phyloP scores from a whole-genome alignment of 2,888 invertebrate genomes.

The Troglohyphantes excavatus region DNA sequence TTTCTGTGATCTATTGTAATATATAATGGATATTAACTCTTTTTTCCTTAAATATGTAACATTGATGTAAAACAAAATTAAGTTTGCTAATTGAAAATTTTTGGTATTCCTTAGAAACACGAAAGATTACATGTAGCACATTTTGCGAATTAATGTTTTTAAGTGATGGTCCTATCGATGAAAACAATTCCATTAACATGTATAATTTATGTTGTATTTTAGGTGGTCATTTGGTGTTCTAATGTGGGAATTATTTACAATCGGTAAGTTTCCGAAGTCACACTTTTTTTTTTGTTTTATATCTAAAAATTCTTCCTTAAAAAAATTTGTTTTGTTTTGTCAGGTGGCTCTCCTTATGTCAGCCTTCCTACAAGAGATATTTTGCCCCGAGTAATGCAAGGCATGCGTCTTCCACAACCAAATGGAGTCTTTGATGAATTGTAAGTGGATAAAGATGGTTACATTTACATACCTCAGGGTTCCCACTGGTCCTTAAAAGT shows the following conservation, averaged over 20 bases:
- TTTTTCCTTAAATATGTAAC: too few relatives aligned
- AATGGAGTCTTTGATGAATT: slow-evolving; percentile 89
- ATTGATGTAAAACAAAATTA: too few relatives aligned
- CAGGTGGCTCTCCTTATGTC: slow-evolving; percentile 89
- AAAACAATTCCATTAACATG: too few relatives aligned
- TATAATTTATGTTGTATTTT: slow-evolving; percentile 3
- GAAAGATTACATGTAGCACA: too few relatives aligned
- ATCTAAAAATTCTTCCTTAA: not conserved
- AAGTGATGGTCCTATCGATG: too few relatives aligned
- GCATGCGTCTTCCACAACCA: slow-evolving; percentile 89
- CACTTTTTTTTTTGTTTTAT: not conserved
- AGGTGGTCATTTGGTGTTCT: slow-evolving; percentile 91
- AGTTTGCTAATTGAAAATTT: too few relatives aligned
- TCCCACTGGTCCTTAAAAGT: too few relatives aligned
- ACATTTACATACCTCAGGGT: too few relatives aligned
- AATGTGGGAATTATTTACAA: slow-evolving; percentile 91
- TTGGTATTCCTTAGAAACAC: too few relatives aligned
- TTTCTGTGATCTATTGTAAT: too few relatives aligned
- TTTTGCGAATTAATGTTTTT: too few relatives aligned
- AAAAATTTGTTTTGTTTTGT: slow-evolving; percentile 60
- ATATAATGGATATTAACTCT: too few relatives aligned
- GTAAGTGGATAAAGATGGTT: slow-evolving; percentile 82
- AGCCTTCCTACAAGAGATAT: slow-evolving; percentile 88
- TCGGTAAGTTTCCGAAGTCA: slow-evolving; percentile 84
- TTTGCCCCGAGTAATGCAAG: slow-evolving; percentile 87